Evolutionary conservation across 1,140 invertebrate genomes (phyloP).

Genomic region (Formica selysi): DNA sequence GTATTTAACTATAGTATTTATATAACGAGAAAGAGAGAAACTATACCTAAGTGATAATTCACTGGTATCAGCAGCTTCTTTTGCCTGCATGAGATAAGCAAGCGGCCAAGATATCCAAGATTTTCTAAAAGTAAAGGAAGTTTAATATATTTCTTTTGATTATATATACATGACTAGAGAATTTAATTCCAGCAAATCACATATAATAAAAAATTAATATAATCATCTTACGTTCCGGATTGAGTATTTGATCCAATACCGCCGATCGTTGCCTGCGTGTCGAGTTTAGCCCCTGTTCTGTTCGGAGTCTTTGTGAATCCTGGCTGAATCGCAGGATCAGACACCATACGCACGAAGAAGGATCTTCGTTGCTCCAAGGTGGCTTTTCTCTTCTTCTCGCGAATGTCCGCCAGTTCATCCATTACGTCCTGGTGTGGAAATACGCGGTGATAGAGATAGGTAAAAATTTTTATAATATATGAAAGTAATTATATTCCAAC

Average conservation of each 20-base stretch:
- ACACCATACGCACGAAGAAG: slow-evolving; percentile 98
- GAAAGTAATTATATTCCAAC: slow-evolving; percentile 1
- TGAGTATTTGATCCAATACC: slow-evolving; percentile 77
- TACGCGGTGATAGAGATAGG: neutral
- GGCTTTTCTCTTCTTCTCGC: slow-evolving; percentile 90
- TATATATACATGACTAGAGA: neutral
- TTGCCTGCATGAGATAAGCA: slow-evolving; percentile 94
- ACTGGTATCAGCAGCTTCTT: slow-evolving; percentile 89
- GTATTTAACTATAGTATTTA: neutral
- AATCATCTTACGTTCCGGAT: slow-evolving; percentile 56
- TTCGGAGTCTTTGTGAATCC: slow-evolving; percentile 86
- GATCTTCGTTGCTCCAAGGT: slow-evolving; percentile 95
- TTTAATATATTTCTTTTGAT: slow-evolving; percentile 16
- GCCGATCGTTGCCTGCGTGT: slow-evolving; percentile 83
- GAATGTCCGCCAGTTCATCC: slow-evolving; percentile 90
- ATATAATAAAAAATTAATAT: neutral
- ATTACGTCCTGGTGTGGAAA: slow-evolving; percentile 87
- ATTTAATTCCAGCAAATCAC: neutral
- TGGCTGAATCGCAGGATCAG: slow-evolving; percentile 95
- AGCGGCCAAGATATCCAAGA: slow-evolving; percentile 97
- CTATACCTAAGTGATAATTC: slow-evolving; percentile 93
- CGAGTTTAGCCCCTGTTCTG: slow-evolving; percentile 81
- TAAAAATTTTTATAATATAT: neutral
- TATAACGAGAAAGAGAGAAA: neutral
- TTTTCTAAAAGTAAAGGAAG: slow-evolving; percentile 80